A percentile compares a stretch with the other conserved stretches of the same genome.
Conservation (phyloP, 2,113 vertebrate species). For the Colaptes auratus region DNA sequence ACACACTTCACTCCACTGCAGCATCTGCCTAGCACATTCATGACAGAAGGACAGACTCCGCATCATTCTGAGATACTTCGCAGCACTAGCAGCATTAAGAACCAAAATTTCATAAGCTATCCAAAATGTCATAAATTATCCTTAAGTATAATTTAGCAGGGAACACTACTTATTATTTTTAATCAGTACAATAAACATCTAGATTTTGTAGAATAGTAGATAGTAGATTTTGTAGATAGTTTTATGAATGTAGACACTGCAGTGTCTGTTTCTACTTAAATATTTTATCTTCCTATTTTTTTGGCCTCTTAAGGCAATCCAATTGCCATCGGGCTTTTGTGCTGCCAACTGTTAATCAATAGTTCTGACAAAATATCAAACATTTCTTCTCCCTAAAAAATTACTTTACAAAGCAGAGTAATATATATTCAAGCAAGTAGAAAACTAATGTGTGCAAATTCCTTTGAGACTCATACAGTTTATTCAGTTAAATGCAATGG, state of each 20-base stretch:
- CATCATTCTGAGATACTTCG: neutral
- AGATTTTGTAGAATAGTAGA: too few species aligned
- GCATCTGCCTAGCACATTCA: neutral
- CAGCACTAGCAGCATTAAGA: neutral
- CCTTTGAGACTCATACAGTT: neutral
- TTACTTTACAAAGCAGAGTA: neutral
- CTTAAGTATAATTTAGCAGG: neutral
- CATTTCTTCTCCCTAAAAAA: neutral
- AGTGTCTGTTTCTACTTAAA: neutral
- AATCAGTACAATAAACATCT: neutral
- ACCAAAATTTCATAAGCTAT: neutral
- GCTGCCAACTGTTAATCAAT: neutral
- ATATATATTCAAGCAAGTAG: neutral
- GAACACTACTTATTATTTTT: neutral
- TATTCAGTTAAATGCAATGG: neutral
- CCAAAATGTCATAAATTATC: neutral
- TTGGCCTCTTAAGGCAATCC: neutral
- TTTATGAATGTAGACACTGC: neutral
- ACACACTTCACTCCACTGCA: neutral
- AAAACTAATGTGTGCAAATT: neutral
- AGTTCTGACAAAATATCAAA: neutral
- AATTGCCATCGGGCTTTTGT: neutral
- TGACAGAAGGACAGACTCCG: neutral
- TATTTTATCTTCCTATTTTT: neutral
- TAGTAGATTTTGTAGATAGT: too few species aligned